phyloP scores from a whole-genome alignment of 2,888 invertebrate genomes.

The Diadegma fenestrale region DNA sequence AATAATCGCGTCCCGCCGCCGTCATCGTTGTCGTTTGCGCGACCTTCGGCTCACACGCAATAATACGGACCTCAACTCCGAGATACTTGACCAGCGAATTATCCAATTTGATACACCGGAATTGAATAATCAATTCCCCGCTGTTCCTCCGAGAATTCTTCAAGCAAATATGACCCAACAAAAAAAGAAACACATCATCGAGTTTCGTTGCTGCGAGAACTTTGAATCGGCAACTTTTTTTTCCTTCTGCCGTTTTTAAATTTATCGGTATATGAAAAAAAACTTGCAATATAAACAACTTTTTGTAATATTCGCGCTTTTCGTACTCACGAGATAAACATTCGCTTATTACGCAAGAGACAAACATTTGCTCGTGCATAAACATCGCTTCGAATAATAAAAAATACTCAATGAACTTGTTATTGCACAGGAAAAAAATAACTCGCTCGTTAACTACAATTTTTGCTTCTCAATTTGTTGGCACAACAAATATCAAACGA shows the following conservation, averaged over 20 bases:
- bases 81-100: constrained; percentile 46
- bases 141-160: constrained; percentile 18
- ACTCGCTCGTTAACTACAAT: background rate
- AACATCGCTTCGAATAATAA: background rate
- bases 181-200: background rate
- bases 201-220: constrained; percentile 4
- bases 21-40: background rate
- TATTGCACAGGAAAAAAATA: background rate
- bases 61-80: constrained; percentile 24
- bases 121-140: constrained; percentile 43
- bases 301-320: background rate
- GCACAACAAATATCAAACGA: background rate
- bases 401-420: background rate
- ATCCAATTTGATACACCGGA: constrained; percentile 56
- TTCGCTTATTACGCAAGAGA: background rate
- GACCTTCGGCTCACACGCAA: constrained; percentile 48
- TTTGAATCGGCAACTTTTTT: background rate
- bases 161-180: constrained; percentile 28
- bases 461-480: background rate
- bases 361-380: background rate
- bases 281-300: background rate
- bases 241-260: background rate
- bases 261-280: background rate
- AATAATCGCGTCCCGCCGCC: background rate
- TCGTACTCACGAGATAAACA: background rate